Evolutionary conservation across 2,888 invertebrate species (phyloP).

Genomic region (Crepidodera aurea): DNA sequence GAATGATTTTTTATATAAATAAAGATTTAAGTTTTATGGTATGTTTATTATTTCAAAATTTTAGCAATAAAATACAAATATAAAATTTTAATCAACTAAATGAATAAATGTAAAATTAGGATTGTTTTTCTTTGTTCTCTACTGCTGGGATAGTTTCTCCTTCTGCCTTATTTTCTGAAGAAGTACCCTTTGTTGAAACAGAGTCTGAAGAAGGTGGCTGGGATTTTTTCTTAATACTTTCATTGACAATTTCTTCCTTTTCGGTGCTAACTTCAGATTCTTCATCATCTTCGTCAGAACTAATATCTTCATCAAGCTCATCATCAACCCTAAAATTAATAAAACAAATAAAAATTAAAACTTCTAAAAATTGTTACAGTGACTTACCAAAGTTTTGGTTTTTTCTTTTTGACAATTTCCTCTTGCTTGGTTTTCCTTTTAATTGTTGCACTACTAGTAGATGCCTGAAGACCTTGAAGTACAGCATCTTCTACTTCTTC

Average conservation of each 20-base stretch:
- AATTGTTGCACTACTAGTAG: slow-evolving; percentile 45
- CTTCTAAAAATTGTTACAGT: neutral
- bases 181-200: too few relatives aligned
- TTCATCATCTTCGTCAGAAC: slow-evolving; percentile 19
- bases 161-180: too few relatives aligned
- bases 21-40: neutral
- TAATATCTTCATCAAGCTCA: slow-evolving; percentile 49
- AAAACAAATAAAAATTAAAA: slow-evolving; percentile 2
- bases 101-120: too few relatives aligned
- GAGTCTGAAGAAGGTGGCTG: neutral
- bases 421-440: slow-evolving; percentile 49
- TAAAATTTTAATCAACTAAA: too few relatives aligned
- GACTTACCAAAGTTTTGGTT: slow-evolving; percentile 57
- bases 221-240: neutral
- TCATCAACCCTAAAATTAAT: slow-evolving; percentile 51
- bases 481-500: slow-evolving; percentile 87
- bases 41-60: neutral
- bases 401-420: slow-evolving; percentile 50
- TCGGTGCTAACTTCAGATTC: neutral
- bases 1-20: slow-evolving; percentile 38
- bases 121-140: too few relatives aligned
- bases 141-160: too few relatives aligned
- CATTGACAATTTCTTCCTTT: neutral
- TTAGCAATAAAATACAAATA: neutral
- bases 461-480: slow-evolving; percentile 79